Conservation (phyloP, 2,113 vertebrate species). For the Vulpes lagopus region DNA sequence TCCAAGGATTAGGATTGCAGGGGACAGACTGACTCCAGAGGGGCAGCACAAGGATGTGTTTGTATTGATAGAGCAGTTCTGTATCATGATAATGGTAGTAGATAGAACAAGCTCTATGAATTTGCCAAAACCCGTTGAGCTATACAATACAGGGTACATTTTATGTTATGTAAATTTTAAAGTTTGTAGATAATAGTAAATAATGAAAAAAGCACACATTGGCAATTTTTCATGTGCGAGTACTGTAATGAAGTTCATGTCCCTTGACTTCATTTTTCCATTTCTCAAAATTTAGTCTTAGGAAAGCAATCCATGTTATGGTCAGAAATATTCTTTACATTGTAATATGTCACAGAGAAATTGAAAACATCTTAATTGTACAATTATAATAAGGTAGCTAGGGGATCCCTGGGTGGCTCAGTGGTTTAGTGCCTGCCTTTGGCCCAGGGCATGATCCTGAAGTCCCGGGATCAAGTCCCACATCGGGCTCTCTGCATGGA, state of each 20-base stretch:
- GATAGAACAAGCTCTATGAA: not conserved
- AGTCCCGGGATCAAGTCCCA: too few species aligned
- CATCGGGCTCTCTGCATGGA: too few species aligned
- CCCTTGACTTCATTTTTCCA: not conserved
- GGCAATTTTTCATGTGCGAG: not conserved
- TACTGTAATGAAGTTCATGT: not conserved
- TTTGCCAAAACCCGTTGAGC: not conserved
- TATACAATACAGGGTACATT: not conserved
- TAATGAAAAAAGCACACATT: not conserved
- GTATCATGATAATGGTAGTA: not conserved
- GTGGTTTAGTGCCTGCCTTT: too few species aligned
- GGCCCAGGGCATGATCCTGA: too few species aligned
- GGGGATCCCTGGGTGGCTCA: too few species aligned
- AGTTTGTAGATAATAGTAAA: not conserved
- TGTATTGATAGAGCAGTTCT: not conserved
- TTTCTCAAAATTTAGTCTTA: constrained; percentile 42
- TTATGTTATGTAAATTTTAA: not conserved
- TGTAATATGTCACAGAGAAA: constrained; percentile 50
- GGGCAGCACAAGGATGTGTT: not conserved
- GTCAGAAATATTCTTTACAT: not conserved
- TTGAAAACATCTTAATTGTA: constrained; percentile 29
- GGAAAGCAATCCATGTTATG: not conserved
- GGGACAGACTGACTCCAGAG: not conserved
- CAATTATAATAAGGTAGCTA: constrained; percentile 22
- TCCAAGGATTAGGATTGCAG: not conserved